Conservation (phyloP, 2,888 invertebrate genomes). For the Scaptomyza tumidula region DNA sequence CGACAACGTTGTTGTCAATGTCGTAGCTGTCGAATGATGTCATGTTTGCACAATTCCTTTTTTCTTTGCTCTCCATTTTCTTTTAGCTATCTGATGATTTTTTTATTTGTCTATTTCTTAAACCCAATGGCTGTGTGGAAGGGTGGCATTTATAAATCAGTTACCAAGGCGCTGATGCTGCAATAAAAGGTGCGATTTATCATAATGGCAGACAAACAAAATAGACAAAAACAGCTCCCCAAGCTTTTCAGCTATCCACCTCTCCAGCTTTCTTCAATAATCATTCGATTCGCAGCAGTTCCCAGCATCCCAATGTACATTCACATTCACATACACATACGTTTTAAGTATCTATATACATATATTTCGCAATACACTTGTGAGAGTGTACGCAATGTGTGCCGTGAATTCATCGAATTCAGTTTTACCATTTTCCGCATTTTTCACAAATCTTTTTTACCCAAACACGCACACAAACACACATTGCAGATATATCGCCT, state of each 20-base stretch:
- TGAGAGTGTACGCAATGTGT: slow-evolving; percentile 45
- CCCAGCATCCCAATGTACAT: slow-evolving; percentile 49
- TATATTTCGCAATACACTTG: slow-evolving; percentile 62
- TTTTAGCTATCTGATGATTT: slow-evolving; percentile 5
- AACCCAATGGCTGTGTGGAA: slow-evolving; percentile 14
- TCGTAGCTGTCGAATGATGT: slow-evolving; percentile 73
- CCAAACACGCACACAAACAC: slow-evolving; percentile 32
- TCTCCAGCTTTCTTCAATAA: slow-evolving; percentile 17
- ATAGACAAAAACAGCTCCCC: slow-evolving; percentile 2
- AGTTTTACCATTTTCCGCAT: slow-evolving; percentile 78
- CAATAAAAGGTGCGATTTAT: slow-evolving; percentile 81
- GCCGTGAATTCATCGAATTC: slow-evolving; percentile 72
- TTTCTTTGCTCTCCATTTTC: slow-evolving; percentile 3
- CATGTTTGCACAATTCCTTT: slow-evolving; percentile 59
- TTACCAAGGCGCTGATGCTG: slow-evolving; percentile 78
- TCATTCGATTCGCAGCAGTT: slow-evolving; percentile 44
- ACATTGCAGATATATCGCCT: slow-evolving; percentile 39
- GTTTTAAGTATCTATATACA: slow-evolving; percentile 25
- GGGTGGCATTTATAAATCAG: slow-evolving; percentile 69
- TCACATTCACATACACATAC: slow-evolving; percentile 35
- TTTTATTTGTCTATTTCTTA: slow-evolving; percentile 51
- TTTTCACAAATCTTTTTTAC: slow-evolving; percentile 77
- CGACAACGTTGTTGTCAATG: slow-evolving; percentile 60
- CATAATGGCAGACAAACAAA: slow-evolving; percentile 62
- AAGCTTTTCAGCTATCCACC: background rate